Evolutionary conservation across 2,888 invertebrate species (phyloP).

Genomic region (Bruchidius siliquastri): DNA sequence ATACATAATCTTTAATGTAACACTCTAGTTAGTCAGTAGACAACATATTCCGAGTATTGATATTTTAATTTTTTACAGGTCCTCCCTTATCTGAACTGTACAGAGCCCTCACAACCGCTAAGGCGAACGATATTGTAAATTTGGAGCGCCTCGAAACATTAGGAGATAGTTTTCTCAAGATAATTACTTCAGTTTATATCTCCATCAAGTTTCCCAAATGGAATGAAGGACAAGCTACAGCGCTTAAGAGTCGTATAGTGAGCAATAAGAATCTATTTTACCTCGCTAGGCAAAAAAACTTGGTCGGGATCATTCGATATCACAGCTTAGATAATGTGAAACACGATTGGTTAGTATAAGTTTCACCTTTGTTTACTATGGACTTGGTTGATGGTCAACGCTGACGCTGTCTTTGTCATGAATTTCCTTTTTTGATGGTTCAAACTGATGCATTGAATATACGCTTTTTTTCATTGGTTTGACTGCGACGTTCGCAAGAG

Average conservation of each 20-base stretch:
- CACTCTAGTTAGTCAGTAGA: too few relatives aligned
- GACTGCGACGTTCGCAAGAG: too few relatives aligned
- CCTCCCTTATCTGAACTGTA: conserved; percentile 51
- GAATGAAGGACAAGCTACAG: conserved; percentile 76
- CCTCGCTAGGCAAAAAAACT: conserved; percentile 53
- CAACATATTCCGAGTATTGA: background rate
- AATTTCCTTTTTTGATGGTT: too few relatives aligned
- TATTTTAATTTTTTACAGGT: conserved; percentile 32
- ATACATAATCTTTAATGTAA: too few relatives aligned
- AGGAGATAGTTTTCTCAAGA: conserved; percentile 87
- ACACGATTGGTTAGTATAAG: background rate
- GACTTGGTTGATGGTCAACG: too few relatives aligned
- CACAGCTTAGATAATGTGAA: conserved; percentile 39
- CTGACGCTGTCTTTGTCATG: too few relatives aligned
- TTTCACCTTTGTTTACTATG: background rate
- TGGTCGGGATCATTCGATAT: conserved; percentile 58
- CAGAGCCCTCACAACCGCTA: conserved; percentile 66
- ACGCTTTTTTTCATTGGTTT: too few relatives aligned
- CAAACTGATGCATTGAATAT: too few relatives aligned
- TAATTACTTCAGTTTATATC: conserved; percentile 67
- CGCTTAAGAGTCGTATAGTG: conserved; percentile 64
- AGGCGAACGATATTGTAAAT: conserved; percentile 70
- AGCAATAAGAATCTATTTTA: conserved; percentile 85
- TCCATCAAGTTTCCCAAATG: conserved; percentile 62
- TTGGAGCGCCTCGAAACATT: conserved; percentile 81